Conservation (phyloP, 1,140 invertebrate genomes). For the Wiebesia pumilae region DNA sequence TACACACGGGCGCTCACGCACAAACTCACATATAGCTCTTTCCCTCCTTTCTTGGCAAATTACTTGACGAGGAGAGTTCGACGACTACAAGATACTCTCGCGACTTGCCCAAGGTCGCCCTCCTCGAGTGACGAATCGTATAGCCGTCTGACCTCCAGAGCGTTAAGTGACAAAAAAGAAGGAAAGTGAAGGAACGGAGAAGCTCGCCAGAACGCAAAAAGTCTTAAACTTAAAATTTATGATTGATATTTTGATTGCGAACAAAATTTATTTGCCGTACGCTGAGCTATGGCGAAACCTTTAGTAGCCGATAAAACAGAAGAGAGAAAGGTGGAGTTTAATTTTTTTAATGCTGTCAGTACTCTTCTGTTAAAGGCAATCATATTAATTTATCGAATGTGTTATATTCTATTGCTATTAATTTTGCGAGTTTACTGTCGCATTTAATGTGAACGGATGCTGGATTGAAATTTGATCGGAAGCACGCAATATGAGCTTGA, state of each 20-base stretch:
- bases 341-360: not conserved
- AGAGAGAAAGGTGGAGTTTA: not conserved
- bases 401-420: not conserved
- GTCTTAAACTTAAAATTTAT: constrained; percentile 46
- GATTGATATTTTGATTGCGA: constrained; percentile 47
- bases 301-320: constrained; percentile 36
- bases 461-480: constrained; percentile 27
- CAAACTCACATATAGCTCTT: not conserved
- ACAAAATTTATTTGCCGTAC: constrained; percentile 35
- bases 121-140: constrained; percentile 50
- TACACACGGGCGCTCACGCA: constrained; percentile 2
- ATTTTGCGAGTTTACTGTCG: not conserved
- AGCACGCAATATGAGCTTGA: not conserved
- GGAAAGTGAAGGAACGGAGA: not conserved
- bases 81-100: constrained; percentile 34
- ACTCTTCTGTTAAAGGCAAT: too few species aligned
- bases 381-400: not conserved
- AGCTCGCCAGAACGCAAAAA: constrained; percentile 29
- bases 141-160: constrained; percentile 48
- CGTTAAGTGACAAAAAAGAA: constrained; percentile 52
- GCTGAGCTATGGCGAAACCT: not conserved
- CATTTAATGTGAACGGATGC: not conserved
- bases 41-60: constrained; percentile 51
- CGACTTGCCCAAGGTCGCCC: constrained; percentile 38
- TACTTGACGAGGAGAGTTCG: constrained; percentile 47